Base-by-base conservation (phyloP, 2,113 vertebrate genomes). In the Phalacrocorax pelagicus region DNA sequence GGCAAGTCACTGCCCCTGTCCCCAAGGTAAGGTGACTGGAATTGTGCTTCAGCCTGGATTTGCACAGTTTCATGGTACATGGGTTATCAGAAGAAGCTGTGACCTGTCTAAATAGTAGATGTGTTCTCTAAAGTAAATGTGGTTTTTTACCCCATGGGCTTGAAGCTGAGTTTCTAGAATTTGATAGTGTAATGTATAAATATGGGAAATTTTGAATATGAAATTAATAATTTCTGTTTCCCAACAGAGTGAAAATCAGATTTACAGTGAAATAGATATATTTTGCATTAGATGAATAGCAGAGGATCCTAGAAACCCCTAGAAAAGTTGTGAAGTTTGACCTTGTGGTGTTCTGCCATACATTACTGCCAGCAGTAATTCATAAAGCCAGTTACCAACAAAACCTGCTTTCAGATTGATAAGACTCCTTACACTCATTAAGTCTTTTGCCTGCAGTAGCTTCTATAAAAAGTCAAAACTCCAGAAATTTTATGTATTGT, bases 1-100 rank as follows among this genome's bases (percentile, higher is more conserved):
- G 94, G 98, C 78, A 98, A 98, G 24, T 98, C 99, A 8, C 98
- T 99, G 3, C 97, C 98, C 22, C 98, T 92, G 0, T 99, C 98
- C 2, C 98, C 99, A 81, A 99, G 99, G 99, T 99, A 98, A 97
- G 38, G 44, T 55, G 73, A 47, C 57, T 74, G 22, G 22, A 93
- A 69, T 75, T 91, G 16, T 63, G 10, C 54, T 85, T 18, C 85
- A 92, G 27, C 24, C 23, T 87, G 40, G 42, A 72, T 81, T 81
- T 91, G n/a, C 51, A 52, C 30, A 36, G 22, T 83, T 95, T 67
- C 34, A 27, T 81, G 49, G 14, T 51, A 5, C 36, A 22, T 38
- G 0, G 2, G 18, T 54, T 94, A 17, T 63, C 67, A 67, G 38
- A 36, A 88, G 15, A 78, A 73, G 22, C 44, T 75, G 72, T 75